phyloP scores from a whole-genome alignment of 2,797 vertebrate species.

The Glossophaga mutica region DNA sequence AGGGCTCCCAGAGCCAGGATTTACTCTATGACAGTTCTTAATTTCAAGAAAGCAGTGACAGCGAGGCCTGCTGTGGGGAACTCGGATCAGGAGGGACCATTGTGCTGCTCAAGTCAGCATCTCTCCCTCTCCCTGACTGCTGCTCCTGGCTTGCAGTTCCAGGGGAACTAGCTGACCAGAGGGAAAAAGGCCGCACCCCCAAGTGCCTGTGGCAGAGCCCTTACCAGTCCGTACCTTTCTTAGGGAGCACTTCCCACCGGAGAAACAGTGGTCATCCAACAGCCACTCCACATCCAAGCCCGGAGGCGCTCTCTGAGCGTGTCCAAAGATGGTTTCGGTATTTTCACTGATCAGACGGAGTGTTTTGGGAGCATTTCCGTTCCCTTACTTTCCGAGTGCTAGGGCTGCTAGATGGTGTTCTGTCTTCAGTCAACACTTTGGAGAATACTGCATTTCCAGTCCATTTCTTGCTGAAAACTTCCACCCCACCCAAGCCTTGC shows the following conservation, averaged over 20 bases:
- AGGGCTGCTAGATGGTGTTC: background rate
- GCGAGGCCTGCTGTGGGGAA: too few relatives aligned
- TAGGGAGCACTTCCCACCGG: background rate
- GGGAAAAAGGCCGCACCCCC: background rate
- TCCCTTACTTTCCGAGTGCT: background rate
- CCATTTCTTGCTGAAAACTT: background rate
- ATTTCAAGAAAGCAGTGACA: background rate
- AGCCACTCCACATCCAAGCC: background rate
- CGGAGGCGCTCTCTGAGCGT: background rate
- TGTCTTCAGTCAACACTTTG: background rate
- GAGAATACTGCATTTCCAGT: background rate
- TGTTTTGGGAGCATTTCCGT: background rate
- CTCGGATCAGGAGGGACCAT: background rate
- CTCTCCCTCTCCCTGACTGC: rapidly evolving
- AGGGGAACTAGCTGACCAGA: background rate
- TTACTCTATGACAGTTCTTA: background rate
- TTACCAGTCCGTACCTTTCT: background rate
- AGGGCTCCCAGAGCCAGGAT: background rate
- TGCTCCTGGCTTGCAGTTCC: rapidly evolving
- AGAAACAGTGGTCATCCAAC: background rate
- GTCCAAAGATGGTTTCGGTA: background rate
- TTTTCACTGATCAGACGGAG: background rate
- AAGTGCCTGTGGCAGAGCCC: background rate
- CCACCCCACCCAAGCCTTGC: background rate
- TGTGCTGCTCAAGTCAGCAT: rapidly evolving